Evolutionary conservation across 1,140 invertebrate species (phyloP), one percentile per base, ranked within the genome.

Genomic region (Tetramorium simillimum): DNA sequence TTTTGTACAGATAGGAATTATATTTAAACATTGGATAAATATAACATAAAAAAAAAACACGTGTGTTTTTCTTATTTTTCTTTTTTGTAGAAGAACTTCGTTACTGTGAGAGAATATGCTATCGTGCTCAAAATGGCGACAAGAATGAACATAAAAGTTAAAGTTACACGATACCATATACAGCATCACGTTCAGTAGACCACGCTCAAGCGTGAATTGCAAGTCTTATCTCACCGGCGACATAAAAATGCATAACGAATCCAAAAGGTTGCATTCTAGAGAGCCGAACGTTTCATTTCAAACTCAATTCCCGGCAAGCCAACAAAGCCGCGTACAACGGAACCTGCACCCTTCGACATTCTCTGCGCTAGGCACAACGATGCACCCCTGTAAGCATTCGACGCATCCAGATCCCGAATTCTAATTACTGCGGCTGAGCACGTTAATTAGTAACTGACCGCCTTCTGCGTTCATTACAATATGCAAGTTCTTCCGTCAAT

Each of bases 251-350:
- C n/a, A 46, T n/a, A 81, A 56, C 40, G n/a, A 21, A 53, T 53
- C 1, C 49, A 21, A 82, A 73, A 69, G 51, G 14, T 60, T 76
- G 67, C 87, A 86, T 86, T 81, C 46, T 63, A 46, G 43, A 67
- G 33, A 80, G 70, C 21, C 73, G 51, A 80, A 69, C 76, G 72
- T 88, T 89, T 89, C 82, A 89, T 89, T 86, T 81, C 49, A 76
- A 89, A 89, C 28, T 62, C 75, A 89, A 89, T 89, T 89, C 88
- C 60, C n/a, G 49, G 69, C 40, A 33, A 81, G 18, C 73, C 67
- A 80, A 37, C 73, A 40, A 40, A 53, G 46, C 53, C 24, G 56
- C 37, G 43, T 43, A 78, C 76, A 78, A 51, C n/a, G 28, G 60
- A 65, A 65, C 24, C 18, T 24, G 37, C 49, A 75, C 56, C 65